A percentile compares a stretch with the other conserved stretches of the same genome.
Evolutionary conservation across 2,797 vertebrate genomes (phyloP).

Genomic region (Brotula barbata): DNA sequence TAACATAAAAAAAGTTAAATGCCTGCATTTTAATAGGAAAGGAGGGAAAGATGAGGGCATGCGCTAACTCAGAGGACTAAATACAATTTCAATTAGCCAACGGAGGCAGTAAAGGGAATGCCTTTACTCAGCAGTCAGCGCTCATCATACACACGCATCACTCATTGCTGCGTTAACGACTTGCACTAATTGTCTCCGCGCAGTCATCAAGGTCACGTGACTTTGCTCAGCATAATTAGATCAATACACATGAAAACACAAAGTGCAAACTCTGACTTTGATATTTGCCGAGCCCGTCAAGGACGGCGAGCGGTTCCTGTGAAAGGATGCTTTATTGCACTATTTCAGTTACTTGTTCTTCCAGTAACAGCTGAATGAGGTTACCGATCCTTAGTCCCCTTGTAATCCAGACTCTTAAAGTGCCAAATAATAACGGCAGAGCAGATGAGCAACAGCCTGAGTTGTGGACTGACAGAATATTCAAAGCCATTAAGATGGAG

Average conservation of each 20-base stretch:
- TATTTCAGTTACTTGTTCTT: no score
- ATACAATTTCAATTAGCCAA: conserved; percentile 64
- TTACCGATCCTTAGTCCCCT: no score
- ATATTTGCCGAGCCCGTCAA: no score
- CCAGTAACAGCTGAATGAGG: no score
- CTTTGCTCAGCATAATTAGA: conserved; percentile 35
- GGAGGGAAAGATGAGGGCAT: conserved; percentile 43
- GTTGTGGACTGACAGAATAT: no score
- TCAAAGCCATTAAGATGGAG: no score
- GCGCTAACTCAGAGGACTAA: conserved; percentile 60
- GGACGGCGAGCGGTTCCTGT: no score
- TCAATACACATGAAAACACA: conserved; percentile 25
- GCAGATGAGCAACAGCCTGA: no score
- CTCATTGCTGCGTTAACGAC: conserved; percentile 33
- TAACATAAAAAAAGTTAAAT: conserved; percentile 55
- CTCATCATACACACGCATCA: conserved; percentile 28
- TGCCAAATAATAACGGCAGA: no score
- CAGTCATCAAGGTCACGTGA: conserved; percentile 31
- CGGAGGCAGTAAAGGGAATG: conserved; percentile 27
- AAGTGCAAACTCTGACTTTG: neutral
- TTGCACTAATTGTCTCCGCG: conserved; percentile 43
- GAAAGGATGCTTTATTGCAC: no score
- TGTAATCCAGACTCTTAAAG: no score
- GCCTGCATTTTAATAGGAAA: conserved; percentile 48
- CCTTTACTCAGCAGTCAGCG: conserved; percentile 37